These are phyloP conservation scores for Notechis scutatus DNA, from an alignment of 2,113 vertebrate species.

Conservation along the genomic window DNA sequence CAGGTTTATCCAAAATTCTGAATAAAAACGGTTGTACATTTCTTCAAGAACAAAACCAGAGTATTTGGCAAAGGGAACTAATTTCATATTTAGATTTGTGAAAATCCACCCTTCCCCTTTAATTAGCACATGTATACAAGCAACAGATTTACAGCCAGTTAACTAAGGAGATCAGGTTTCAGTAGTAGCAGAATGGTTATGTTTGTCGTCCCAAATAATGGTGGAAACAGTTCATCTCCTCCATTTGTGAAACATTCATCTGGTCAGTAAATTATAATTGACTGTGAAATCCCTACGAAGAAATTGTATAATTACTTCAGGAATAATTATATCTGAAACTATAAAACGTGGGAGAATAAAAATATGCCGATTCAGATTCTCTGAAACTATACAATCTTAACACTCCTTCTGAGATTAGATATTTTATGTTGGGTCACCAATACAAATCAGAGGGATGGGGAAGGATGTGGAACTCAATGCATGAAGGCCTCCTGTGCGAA, in stretches of 20 bases:
- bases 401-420: background rate
- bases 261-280: background rate
- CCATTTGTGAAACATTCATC: background rate
- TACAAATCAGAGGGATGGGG: background rate
- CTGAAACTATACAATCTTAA: background rate
- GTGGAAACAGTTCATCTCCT: background rate
- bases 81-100: background rate
- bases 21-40: background rate
- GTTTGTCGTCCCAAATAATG: background rate
- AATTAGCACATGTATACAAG: background rate
- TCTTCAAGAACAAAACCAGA: background rate
- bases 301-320: background rate
- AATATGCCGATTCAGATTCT: background rate
- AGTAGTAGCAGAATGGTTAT: background rate
- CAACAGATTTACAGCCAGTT: background rate
- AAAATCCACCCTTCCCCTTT: background rate
- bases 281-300: background rate
- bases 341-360: background rate
- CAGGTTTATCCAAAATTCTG: background rate
- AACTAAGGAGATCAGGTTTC: background rate
- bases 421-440: background rate
- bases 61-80: background rate
- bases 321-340: background rate
- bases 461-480: background rate
- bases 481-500: background rate